These are phyloP conservation scores for Opisthocomus hoazin DNA, from an alignment of 2,113 vertebrate species.

Conservation along the genomic window DNA sequence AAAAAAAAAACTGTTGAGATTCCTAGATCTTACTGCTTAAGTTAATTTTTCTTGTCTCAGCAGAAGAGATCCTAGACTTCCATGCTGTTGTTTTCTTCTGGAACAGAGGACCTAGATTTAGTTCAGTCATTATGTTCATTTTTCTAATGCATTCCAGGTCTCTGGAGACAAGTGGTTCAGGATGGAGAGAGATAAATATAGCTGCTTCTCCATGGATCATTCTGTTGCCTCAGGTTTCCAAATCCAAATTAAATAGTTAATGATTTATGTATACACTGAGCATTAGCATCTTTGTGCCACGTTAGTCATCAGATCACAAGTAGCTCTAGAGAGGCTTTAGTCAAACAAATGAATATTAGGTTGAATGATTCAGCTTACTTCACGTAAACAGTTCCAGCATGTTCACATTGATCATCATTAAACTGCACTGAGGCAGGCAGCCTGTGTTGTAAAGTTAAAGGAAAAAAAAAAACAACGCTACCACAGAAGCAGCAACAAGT, in stretches of 20 bases:
- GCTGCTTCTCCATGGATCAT: slow-evolving; percentile 22
- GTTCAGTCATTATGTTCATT: background rate
- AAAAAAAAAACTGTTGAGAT: background rate
- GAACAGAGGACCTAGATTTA: background rate
- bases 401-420: background rate
- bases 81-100: background rate
- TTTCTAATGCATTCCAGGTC: slow-evolving; percentile 47
- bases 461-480: background rate
- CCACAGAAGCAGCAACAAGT: background rate
- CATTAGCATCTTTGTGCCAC: slow-evolving; percentile 47
- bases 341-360: slow-evolving; percentile 50
- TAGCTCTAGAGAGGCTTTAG: slow-evolving; percentile 57
- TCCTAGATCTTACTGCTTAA: background rate
- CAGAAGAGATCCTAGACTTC: background rate
- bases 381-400: slow-evolving; percentile 22
- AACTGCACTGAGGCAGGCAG: background rate
- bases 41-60: background rate
- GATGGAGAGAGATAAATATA: slow-evolving; percentile 11
- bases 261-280: slow-evolving; percentile 58
- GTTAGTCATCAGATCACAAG: slow-evolving; percentile 56
- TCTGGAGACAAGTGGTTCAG: slow-evolving; percentile 11
- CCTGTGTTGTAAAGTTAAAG: background rate
- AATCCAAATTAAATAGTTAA: slow-evolving; percentile 63
- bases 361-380: slow-evolving; percentile 43
- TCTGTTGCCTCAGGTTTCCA: slow-evolving; percentile 45